Evolutionary conservation across 2,113 vertebrate genomes (phyloP).

Genomic region (Cercopithecus mona): DNA sequence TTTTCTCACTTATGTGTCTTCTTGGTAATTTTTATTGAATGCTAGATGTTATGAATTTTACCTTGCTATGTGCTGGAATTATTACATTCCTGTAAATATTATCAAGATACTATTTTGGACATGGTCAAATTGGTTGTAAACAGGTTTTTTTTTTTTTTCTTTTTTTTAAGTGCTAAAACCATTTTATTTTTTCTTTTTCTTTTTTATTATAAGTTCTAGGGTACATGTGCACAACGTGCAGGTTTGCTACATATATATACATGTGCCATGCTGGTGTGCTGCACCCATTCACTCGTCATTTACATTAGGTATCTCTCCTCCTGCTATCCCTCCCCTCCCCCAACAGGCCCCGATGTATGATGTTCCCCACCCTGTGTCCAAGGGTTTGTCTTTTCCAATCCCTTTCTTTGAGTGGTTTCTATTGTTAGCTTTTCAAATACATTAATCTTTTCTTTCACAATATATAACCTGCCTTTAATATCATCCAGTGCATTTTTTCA

Average conservation of each 20-base stretch:
- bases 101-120: neutral
- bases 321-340: too few relatives aligned
- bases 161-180: too few relatives aligned
- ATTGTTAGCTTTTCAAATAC: neutral
- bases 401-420: neutral
- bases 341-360: too few relatives aligned
- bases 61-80: neutral
- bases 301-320: too few relatives aligned
- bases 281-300: too few relatives aligned
- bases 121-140: neutral
- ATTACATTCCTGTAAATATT: neutral
- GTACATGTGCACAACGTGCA: too few relatives aligned
- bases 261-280: too few relatives aligned
- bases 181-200: too few relatives aligned
- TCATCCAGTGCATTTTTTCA: neutral
- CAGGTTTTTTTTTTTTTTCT: neutral
- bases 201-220: too few relatives aligned
- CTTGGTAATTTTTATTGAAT: neutral
- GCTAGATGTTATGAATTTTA: neutral
- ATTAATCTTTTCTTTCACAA: neutral
- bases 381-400: neutral
- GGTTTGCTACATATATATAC: too few relatives aligned
- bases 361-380: too few relatives aligned
- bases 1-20: neutral
- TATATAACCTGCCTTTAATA: neutral